Evolutionary conservation across 2,888 invertebrate species (phyloP), one percentile per base, ranked within the genome.

Genomic region (Charanyca ferruginea): DNA sequence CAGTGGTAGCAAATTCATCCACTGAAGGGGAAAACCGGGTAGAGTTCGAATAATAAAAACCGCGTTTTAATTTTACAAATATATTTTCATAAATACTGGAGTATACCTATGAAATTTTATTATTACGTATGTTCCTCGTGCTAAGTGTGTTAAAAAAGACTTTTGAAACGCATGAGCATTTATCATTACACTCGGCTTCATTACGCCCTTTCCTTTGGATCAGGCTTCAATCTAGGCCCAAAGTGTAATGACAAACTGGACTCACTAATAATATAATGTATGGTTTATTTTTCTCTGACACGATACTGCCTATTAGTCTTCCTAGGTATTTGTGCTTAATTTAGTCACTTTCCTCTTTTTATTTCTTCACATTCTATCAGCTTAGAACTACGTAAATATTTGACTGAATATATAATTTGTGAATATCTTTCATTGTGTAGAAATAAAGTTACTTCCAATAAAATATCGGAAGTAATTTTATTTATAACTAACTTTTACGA

Each of bases 391-490:
- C 62, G 74, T 81, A 54, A 75, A 79, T 58, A 76, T 48, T 79
- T 71, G 73, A 82, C 83, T 80, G 83, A 80, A 65, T 68, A 70
- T 68, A 68, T 77, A 66, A 53, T 82, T 76, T 80, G 57, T 67
- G 69, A 61, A 72, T 72, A 73, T 61, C 58, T 51, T 45, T 44
- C 53, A 79, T 48, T 6, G 55, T 53, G 23, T 73, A 52, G 18
- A 66, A 69, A 66, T 79, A 69, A 72, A 72, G 64, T 79, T 16
- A 57, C 64, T 73, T 73, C 38, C 44, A 64, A 68, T 57, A 38
- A 13, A n/a, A 8, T 13, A 60, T 73, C 62, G 74, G 67, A 60
- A 66, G 45, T 75, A 0, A 54, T 75, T 77, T 77, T 79, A 69
- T 68, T 69, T 54, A 42, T 51, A 51, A 42, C 44, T 75, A 79